Percentiles rank a stretch among this genome's conserved stretches.
These are phyloP conservation scores for Hylaeus anthracinus DNA, from an alignment of 1,140 invertebrate genomes.

Conservation along the genomic window DNA sequence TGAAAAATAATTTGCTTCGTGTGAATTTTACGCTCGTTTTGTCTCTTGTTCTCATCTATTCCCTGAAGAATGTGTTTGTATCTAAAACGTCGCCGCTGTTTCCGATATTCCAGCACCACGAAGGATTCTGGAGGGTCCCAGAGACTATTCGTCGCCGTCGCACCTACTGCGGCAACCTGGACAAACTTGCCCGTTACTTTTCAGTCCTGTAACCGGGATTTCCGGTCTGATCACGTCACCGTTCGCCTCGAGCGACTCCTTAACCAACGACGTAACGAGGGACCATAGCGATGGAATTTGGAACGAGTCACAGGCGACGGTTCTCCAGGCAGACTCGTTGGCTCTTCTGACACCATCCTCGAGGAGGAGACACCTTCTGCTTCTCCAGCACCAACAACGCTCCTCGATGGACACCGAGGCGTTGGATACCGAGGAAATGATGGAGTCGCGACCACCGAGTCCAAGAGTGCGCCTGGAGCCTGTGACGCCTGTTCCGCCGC, in stretches of 20 bases:
- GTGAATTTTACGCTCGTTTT: background rate
- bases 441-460: constrained; percentile 73
- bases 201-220: constrained; percentile 35
- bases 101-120: constrained; percentile 53
- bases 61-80: no score
- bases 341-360: constrained; percentile 88
- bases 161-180: constrained; percentile 19
- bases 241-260: constrained; percentile 90
- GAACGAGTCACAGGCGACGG: constrained; percentile 93
- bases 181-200: constrained; percentile 32
- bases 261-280: constrained; percentile 87
- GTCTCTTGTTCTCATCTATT: no score
- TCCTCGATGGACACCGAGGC: constrained; percentile 92
- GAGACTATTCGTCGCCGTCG: constrained; percentile 42
- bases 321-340: constrained; percentile 87
- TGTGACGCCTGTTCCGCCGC: constrained; percentile 68
- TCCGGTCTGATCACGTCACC: constrained; percentile 81
- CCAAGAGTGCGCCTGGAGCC: constrained; percentile 75
- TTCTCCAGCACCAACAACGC: constrained; percentile 90
- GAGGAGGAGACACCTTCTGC: constrained; percentile 86
- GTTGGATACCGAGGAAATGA: constrained; percentile 87
- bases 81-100: background rate
- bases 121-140: constrained; percentile 63
- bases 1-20: background rate
- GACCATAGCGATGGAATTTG: constrained; percentile 92